Percentiles rank a stretch among this genome's conserved stretches.
These are phyloP conservation scores for Venustoraphidia nigricollis DNA, from an alignment of 2,888 invertebrate genomes.

Conservation along the genomic window DNA sequence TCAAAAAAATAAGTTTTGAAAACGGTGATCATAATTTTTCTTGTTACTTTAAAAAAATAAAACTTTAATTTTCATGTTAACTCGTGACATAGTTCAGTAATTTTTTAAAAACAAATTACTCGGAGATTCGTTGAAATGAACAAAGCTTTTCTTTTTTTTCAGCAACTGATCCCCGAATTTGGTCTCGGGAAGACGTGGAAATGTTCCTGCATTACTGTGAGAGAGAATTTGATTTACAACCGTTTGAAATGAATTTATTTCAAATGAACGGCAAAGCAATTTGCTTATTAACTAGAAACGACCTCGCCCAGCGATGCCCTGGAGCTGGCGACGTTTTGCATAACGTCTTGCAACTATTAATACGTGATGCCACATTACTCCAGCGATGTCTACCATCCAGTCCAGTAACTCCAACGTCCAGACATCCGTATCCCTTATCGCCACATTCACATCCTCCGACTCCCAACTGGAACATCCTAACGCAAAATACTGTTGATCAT, in stretches of 20 bases:
- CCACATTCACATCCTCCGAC: slow-evolving; percentile 72
- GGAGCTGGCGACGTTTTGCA: slow-evolving; percentile 88
- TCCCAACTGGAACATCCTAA: slow-evolving; percentile 54
- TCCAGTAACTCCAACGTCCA: slow-evolving; percentile 69
- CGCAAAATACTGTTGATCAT: slow-evolving; percentile 20
- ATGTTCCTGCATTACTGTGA: slow-evolving; percentile 84
- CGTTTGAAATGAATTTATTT: slow-evolving; percentile 84
- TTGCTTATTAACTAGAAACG: slow-evolving; percentile 75
- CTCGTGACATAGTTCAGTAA: background rate
- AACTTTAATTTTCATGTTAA: background rate
- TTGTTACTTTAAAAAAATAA: no score
- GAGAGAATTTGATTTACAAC: slow-evolving; percentile 79
- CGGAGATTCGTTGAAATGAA: no score
- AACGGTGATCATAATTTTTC: no score
- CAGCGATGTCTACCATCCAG: slow-evolving; percentile 66
- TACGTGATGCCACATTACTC: slow-evolving; percentile 63
- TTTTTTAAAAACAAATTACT: background rate
- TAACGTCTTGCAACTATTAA: slow-evolving; percentile 79
- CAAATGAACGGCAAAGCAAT: slow-evolving; percentile 96
- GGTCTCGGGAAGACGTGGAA: slow-evolving; percentile 81
- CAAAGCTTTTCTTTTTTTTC: slow-evolving; percentile 12
- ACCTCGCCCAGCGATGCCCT: slow-evolving; percentile 82
- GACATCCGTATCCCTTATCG: slow-evolving; percentile 56
- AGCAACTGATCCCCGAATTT: slow-evolving; percentile 76
- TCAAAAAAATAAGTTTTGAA: no score